Conservation (phyloP, 2,888 invertebrate genomes). For the Drosophila incognita region DNA sequence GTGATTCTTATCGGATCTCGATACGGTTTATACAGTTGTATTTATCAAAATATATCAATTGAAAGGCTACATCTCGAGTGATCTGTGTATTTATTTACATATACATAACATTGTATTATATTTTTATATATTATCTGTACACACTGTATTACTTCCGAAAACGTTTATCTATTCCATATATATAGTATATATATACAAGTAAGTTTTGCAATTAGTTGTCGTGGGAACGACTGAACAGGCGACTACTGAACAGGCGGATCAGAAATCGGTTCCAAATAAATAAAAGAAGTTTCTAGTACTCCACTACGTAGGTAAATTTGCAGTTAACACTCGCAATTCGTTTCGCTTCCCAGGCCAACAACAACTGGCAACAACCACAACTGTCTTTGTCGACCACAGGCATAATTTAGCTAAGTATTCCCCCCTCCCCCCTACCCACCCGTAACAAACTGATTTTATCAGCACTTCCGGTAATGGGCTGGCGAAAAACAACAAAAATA, state of each 20-base stretch:
- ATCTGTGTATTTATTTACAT: too few relatives aligned
- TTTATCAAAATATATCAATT: not conserved
- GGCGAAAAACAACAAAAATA: constrained; percentile 35
- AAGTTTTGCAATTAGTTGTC: not conserved
- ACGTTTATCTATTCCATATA: not conserved
- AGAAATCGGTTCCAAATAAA: not conserved
- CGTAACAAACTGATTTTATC: constrained; percentile 59
- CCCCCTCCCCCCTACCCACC: not conserved
- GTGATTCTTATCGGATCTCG: not conserved
- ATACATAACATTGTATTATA: too few relatives aligned
- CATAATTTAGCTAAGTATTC: constrained; percentile 54
- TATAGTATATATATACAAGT: not conserved
- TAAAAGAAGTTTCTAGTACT: not conserved
- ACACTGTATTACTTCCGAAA: not conserved
- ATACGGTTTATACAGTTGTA: not conserved
- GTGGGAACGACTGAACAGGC: not conserved
- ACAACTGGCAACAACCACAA: not conserved
- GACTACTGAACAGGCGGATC: too few relatives aligned
- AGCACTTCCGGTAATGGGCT: constrained; percentile 51
- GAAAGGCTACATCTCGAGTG: too few relatives aligned
- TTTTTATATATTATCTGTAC: too few relatives aligned
- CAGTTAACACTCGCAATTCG: not conserved
- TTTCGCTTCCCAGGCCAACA: not conserved
- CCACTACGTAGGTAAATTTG: not conserved
- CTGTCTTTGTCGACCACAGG: constrained; percentile 15